phyloP scores from a whole-genome alignment of 1,140 invertebrate species.

The Bacillus rossius region DNA sequence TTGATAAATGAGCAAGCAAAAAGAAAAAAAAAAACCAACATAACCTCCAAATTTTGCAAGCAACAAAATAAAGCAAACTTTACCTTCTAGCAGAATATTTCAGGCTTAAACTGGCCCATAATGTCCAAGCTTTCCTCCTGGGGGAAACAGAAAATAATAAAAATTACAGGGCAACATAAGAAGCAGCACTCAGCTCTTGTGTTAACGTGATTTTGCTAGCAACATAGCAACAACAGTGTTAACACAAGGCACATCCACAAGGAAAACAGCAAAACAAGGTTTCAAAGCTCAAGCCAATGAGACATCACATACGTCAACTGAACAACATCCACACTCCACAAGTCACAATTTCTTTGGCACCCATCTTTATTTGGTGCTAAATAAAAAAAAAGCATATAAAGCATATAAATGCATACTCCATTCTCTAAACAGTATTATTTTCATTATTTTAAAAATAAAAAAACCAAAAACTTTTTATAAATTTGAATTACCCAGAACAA shows the following conservation, averaged over 20 bases:
- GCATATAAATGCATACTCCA: too few species aligned
- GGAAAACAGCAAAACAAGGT: conserved; percentile 18
- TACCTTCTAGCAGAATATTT: conserved; percentile 79
- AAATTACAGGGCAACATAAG: conserved; percentile 16
- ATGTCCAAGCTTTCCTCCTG: conserved; percentile 76
- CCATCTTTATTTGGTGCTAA: too few species aligned
- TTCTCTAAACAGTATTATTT: too few species aligned
- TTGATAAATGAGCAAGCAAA: background rate
- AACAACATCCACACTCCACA: too few species aligned
- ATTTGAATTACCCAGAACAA: too few species aligned
- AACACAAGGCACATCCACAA: conserved; percentile 15
- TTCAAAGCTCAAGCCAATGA: too few species aligned
- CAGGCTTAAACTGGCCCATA: conserved; percentile 76
- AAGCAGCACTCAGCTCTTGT: conserved; percentile 33
- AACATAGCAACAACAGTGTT: background rate
- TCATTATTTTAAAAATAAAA: too few species aligned
- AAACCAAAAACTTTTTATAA: too few species aligned
- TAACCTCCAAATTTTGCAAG: conserved; percentile 7
- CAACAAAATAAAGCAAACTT: conserved; percentile 31
- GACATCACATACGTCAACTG: too few species aligned
- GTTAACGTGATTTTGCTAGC: conserved; percentile 13
- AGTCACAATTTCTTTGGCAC: too few species aligned
- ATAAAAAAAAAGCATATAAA: too few species aligned
- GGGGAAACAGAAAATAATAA: conserved; percentile 38
- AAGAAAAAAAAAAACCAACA: conserved; percentile 10